Conservation (phyloP, 2,888 invertebrate species). For the Coelinius sp. region DNA sequence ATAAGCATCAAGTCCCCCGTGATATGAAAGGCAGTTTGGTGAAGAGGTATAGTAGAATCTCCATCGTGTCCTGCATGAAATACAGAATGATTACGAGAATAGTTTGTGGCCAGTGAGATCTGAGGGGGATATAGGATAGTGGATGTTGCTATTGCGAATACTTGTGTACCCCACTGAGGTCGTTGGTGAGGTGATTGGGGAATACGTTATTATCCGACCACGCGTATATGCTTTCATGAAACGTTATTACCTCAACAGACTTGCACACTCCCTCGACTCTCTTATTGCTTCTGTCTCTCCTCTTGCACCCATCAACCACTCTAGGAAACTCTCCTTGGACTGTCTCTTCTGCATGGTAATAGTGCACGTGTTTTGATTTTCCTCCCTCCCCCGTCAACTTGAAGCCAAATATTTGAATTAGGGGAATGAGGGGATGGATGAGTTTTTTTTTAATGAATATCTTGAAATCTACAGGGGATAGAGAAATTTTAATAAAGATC, state of each 20-base stretch:
- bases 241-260: conserved; percentile 36
- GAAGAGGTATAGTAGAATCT: not conserved
- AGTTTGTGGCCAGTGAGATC: conserved; percentile 35
- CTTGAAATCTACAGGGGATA: too few relatives aligned
- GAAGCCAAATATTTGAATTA: too few relatives aligned
- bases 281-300: conserved; percentile 25
- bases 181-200: conserved; percentile 29
- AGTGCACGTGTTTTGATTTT: conserved; percentile 37
- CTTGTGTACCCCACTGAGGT: conserved; percentile 21
- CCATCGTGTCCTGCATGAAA: conserved; percentile 29
- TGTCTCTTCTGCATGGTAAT: conserved; percentile 20
- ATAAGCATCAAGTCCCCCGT: not conserved
- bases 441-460: too few relatives aligned
- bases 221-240: conserved; percentile 30
- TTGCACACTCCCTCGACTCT: conserved; percentile 14
- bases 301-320: not conserved
- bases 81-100: conserved; percentile 36
- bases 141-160: conserved; percentile 31
- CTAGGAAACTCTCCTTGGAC: conserved; percentile 32
- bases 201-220: conserved; percentile 42
- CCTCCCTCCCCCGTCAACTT: not conserved
- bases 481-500: too few relatives aligned
- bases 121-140: not conserved
- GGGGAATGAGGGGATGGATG: too few relatives aligned
- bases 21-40: not conserved